Percentiles rank a stretch among this genome's conserved stretches.
These are phyloP conservation scores for Nestor notabilis DNA, from an alignment of 2,113 vertebrate genomes.

Conservation along the genomic window DNA sequence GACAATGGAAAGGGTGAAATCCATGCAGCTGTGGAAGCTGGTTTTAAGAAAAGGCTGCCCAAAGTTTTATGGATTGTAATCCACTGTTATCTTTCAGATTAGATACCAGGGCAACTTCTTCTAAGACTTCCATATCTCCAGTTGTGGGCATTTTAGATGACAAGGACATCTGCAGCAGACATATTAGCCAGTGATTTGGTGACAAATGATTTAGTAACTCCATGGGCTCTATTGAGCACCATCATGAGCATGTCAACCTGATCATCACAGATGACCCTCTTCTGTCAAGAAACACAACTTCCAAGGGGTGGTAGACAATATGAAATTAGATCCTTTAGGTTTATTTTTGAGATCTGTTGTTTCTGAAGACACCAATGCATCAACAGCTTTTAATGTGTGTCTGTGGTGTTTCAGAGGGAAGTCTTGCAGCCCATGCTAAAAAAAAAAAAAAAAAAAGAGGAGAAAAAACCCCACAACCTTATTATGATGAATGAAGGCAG, in stretches of 20 bases:
- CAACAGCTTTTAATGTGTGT: not conserved
- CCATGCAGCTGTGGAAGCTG: not conserved
- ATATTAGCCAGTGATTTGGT: not conserved
- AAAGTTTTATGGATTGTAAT: not conserved
- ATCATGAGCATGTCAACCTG: not conserved
- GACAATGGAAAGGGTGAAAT: not conserved
- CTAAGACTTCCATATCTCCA: not conserved
- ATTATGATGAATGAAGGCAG: not conserved
- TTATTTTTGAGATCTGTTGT: not conserved
- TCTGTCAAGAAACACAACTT: not conserved
- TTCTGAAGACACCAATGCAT: not conserved
- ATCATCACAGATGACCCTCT: not conserved
- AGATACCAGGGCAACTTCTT: not conserved
- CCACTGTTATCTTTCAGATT: not conserved
- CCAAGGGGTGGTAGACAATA: not conserved
- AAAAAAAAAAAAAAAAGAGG: not conserved
- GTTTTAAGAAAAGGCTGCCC: not conserved
- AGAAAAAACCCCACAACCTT: not conserved
- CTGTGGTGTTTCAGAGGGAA: not conserved
- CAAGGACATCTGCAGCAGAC: not conserved
- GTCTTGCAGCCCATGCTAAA: not conserved
- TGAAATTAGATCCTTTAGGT: not conserved
- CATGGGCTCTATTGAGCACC: fast-evolving
- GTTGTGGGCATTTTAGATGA: not conserved
- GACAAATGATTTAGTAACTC: not conserved